Evolutionary conservation across 2,797 vertebrate genomes (phyloP).

Genomic region (Sebastiscus tertius): DNA sequence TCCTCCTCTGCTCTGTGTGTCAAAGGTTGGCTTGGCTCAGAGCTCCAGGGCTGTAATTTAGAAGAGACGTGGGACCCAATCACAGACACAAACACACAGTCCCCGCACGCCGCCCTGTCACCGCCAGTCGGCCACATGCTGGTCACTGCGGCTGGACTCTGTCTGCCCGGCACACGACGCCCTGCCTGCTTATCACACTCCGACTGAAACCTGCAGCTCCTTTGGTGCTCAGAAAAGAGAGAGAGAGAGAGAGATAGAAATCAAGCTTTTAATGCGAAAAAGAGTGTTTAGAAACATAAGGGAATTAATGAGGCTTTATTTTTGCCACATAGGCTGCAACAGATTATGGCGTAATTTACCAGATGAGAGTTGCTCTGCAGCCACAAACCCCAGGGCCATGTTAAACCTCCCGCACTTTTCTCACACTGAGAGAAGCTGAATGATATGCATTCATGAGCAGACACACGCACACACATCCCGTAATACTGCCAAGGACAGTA

Average conservation of each 20-base stretch:
- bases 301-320: slow-evolving; percentile 51
- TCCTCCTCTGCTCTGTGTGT: slow-evolving; percentile 39
- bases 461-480: slow-evolving; percentile 9
- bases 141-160: slow-evolving; percentile 70
- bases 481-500: slow-evolving; percentile 54
- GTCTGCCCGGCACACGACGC: slow-evolving; percentile 69
- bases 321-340: slow-evolving; percentile 62
- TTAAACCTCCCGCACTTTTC: slow-evolving; percentile 64
- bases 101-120: slow-evolving; percentile 63
- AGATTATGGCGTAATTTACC: slow-evolving; percentile 70
- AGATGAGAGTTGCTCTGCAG: slow-evolving; percentile 68
- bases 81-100: slow-evolving; percentile 74
- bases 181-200: slow-evolving; percentile 52
- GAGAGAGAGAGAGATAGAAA: background rate
- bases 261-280: slow-evolving; percentile 4
- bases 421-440: slow-evolving; percentile 58
- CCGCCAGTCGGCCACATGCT: slow-evolving; percentile 67
- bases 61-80: slow-evolving; percentile 62
- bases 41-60: slow-evolving; percentile 69
- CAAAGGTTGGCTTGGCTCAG: slow-evolving; percentile 60
- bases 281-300: slow-evolving; percentile 46
- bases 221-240: background rate
- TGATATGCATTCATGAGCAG: slow-evolving; percentile 33
- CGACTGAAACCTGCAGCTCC: background rate
- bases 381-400: slow-evolving; percentile 66